Base-by-base conservation (phyloP, 1,140 invertebrate genomes). In the Cydia amplana region DNA sequence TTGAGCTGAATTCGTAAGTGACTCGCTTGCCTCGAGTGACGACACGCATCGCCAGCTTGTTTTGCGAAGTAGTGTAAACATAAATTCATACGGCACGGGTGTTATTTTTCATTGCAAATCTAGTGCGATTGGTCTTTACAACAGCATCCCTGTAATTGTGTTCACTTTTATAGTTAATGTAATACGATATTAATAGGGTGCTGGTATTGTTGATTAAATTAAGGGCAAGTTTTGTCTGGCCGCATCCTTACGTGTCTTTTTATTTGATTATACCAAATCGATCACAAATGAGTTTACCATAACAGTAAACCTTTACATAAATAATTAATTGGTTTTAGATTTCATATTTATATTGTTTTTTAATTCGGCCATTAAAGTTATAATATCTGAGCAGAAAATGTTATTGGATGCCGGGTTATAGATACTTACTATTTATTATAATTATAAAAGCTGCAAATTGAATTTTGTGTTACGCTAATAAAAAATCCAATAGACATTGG, bases 1-100 rank as follows among this genome's bases (percentile, higher is more conserved):
- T 88, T 78, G 80, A 86, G 81, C 74, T 79, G 80, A 74, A 84
- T 81, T 80, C 79, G 67, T 82, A 85, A 89, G 85, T 85, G 84
- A 78, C 72, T 78, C 6, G 65, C 7, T n/a, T 18, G 65, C 65
- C 28, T n/a, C 28, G 65, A 36, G 65, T 40, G n/a, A 40, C 32
- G 28, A 70, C 18, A 18, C 36, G 32, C 32, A 36, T 36, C n/a
- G 65, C 28, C 65, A n/a, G 25, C 9, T 70, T 10, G 25, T 70
- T 70, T 70, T 36, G 18, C 14, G 16, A 40, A 1, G 16, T 18
- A 1, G 16, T 18, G 16, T 67, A 67, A 67, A 67, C 25, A 64
- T 64, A 4, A 28, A 16, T 67, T 28, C 28, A n/a, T n/a, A 18
- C 49, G 49, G n/a, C n/a, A 51, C 16, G n/a, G 25, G 25, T 25